Conservation (phyloP, 2,797 vertebrate species). For the Peromyscus melanophrys region DNA sequence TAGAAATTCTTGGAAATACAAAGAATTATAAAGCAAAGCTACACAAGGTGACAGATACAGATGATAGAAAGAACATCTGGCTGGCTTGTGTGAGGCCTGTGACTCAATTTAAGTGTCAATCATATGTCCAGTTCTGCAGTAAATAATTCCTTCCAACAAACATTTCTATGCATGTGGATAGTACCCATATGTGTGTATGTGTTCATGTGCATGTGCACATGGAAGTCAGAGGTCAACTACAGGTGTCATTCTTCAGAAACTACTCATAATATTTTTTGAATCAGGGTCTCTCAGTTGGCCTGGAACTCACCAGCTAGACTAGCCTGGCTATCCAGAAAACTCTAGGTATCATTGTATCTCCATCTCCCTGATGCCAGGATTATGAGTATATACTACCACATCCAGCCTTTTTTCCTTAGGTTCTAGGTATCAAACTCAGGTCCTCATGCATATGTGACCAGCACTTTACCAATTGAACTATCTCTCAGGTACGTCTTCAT, state of each 20-base stretch:
- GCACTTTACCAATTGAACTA: not conserved
- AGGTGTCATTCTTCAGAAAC: not conserved
- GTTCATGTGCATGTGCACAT: no score
- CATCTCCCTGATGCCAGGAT: not conserved
- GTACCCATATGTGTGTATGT: not conserved
- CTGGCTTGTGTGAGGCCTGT: no score
- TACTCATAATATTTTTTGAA: not conserved
- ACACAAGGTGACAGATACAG: no score
- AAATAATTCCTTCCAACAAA: not conserved
- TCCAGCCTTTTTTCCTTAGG: not conserved
- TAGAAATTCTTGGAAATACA: conserved; percentile 4
- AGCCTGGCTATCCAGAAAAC: not conserved
- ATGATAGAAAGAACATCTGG: not conserved
- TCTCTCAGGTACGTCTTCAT: not conserved
- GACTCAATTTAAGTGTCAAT: not conserved
- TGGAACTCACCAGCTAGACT: not conserved
- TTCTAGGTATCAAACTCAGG: not conserved
- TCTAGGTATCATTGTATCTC: not conserved
- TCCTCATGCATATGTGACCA: no score
- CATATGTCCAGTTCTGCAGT: not conserved
- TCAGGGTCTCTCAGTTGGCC: not conserved
- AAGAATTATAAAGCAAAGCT: not conserved
- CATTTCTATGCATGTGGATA: not conserved
- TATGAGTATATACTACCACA: not conserved
- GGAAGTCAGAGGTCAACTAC: not conserved